phyloP scores from a whole-genome alignment of 2,113 vertebrate genomes.

The Mastomys coucha region DNA sequence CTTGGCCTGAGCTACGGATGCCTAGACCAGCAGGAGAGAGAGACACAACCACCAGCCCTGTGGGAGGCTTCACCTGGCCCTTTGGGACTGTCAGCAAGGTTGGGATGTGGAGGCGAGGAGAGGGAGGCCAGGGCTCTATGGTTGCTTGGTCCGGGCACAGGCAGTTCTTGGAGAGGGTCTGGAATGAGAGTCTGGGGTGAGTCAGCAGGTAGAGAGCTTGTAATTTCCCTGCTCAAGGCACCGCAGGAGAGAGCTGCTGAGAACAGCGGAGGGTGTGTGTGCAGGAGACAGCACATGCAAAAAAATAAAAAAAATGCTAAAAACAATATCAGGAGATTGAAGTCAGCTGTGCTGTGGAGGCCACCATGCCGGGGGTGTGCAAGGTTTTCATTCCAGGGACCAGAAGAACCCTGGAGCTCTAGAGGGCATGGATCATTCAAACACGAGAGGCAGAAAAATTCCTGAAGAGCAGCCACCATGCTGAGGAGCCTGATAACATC shows the following conservation, averaged over 20 bases:
- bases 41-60: neutral
- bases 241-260: neutral
- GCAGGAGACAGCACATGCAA: neutral
- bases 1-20: neutral
- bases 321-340: conserved; percentile 55
- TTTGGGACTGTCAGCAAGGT: neutral
- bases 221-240: neutral
- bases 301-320: conserved; percentile 20
- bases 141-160: neutral
- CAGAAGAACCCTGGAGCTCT: neutral
- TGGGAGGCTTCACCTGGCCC: neutral
- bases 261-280: neutral
- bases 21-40: conserved; percentile 15
- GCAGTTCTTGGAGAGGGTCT: neutral
- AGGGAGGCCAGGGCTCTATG: neutral
- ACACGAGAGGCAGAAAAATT: conserved; percentile 10
- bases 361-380: fast-evolving
- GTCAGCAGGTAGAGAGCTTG: neutral
- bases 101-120: neutral
- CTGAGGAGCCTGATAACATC: neutral
- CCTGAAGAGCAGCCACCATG: neutral
- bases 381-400: neutral
- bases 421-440: neutral
- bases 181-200: neutral
- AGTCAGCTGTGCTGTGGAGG: conserved; percentile 47